These are phyloP conservation scores for Acipenser transmontanus DNA, from an alignment of 2,797 vertebrate genomes.

Conservation along the genomic window DNA sequence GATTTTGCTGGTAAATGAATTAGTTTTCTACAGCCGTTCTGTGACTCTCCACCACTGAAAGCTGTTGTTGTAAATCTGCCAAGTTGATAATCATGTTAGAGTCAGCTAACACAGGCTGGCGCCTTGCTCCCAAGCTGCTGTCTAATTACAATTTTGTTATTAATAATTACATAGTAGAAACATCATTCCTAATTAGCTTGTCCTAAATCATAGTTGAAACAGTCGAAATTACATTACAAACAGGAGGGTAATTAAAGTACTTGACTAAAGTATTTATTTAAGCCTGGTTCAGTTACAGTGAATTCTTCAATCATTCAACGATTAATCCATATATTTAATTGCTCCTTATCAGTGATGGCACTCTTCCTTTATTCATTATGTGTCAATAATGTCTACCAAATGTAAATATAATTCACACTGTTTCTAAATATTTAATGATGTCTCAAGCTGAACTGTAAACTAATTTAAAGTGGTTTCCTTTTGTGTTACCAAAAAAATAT, in stretches of 20 bases:
- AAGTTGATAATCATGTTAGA: constrained; percentile 71
- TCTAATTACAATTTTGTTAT: constrained; percentile 96
- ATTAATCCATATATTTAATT: constrained; percentile 76
- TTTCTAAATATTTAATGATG: background rate
- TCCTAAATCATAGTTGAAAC: constrained; percentile 83
- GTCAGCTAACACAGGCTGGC: constrained; percentile 67
- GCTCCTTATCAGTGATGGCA: constrained; percentile 71
- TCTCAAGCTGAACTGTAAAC: no score
- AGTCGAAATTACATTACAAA: constrained; percentile 80
- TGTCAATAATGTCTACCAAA: constrained; percentile 65
- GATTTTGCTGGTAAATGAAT: constrained; percentile 22
- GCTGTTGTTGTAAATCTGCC: constrained; percentile 48
- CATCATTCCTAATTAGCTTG: constrained; percentile 96
- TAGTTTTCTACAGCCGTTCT: constrained; percentile 19
- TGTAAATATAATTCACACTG: constrained; percentile 62
- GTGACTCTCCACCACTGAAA: constrained; percentile 23
- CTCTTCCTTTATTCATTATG: constrained; percentile 68
- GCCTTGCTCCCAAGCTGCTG: constrained; percentile 76
- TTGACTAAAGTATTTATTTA: constrained; percentile 96
- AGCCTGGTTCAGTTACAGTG: constrained; percentile 80
- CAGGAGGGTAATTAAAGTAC: constrained; percentile 91
- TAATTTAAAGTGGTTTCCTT: no score
- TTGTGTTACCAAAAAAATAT: no score
- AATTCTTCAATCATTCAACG: constrained; percentile 78
- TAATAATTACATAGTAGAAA: constrained; percentile 87